phyloP scores from a whole-genome alignment of 2,888 invertebrate genomes.

The Lithophane ornitopus region DNA sequence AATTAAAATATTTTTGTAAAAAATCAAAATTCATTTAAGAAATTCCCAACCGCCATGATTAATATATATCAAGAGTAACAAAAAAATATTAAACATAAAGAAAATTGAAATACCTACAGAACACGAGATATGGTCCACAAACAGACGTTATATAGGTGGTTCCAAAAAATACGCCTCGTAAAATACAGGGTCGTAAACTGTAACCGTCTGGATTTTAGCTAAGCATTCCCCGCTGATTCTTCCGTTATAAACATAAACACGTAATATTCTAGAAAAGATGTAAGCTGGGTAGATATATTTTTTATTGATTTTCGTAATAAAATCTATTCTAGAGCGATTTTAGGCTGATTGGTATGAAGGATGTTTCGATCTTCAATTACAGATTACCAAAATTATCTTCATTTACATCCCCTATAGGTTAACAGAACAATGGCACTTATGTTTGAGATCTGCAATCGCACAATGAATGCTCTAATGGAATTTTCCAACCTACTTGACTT shows the following conservation, averaged over 20 bases:
- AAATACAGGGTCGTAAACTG: constrained; percentile 78
- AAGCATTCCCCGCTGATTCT: constrained; percentile 77
- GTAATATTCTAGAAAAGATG: constrained; percentile 53
- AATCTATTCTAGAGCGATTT: background rate
- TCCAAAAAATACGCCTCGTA: constrained; percentile 65
- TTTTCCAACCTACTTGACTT: constrained; percentile 47
- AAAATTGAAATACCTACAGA: constrained; percentile 75
- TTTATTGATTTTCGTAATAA: background rate
- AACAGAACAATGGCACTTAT: constrained; percentile 33
- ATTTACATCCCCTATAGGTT: constrained; percentile 1
- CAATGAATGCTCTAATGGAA: constrained; percentile 51
- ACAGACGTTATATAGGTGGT: constrained; percentile 42
- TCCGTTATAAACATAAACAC: constrained; percentile 75
- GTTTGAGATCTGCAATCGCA: constrained; percentile 46
- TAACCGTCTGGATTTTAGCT: constrained; percentile 74
- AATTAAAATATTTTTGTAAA: no score
- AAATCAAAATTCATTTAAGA: background rate
- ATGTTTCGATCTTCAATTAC: background rate
- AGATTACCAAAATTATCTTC: background rate
- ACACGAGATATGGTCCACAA: constrained; percentile 74
- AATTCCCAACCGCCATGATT: background rate
- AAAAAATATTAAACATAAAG: constrained; percentile 41
- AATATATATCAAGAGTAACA: background rate
- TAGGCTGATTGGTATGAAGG: background rate
- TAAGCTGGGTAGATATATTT: background rate